Evolutionary conservation across 2,113 vertebrate genomes (phyloP).

Genomic region (Melanocharis versteri): DNA sequence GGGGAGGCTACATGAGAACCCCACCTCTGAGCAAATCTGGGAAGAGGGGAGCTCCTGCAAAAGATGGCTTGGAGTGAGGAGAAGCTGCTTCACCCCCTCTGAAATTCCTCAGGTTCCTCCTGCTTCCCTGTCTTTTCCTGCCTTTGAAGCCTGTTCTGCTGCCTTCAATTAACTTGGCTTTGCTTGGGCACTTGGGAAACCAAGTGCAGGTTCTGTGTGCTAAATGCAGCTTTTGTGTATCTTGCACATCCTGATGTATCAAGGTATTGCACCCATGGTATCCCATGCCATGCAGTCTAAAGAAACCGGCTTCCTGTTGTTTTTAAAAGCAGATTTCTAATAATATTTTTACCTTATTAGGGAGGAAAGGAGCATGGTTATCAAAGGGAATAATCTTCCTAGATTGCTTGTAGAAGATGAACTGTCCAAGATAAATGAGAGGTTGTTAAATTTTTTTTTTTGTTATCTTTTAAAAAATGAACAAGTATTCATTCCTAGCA

Average conservation of each 20-base stretch:
- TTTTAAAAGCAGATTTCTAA: background rate
- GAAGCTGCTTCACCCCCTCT: background rate
- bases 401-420: background rate
- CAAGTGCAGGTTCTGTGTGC: background rate
- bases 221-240: background rate
- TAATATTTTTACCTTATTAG: background rate
- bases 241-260: rapidly evolving
- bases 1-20: background rate
- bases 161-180: background rate
- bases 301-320: background rate
- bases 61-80: background rate
- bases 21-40: rapidly evolving
- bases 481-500: background rate
- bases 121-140: background rate
- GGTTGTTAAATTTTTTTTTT: background rate
- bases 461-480: background rate
- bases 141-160: background rate
- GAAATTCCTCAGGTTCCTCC: background rate
- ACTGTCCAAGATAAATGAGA: background rate
- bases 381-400: background rate
- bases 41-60: background rate
- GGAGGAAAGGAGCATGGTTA: background rate
- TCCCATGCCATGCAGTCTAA: background rate
- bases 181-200: background rate
- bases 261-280: background rate